Evolutionary conservation across 2,888 invertebrate genomes (phyloP), one percentile per base, ranked within the genome.

Genomic region (Tromatobia lineatoria): DNA sequence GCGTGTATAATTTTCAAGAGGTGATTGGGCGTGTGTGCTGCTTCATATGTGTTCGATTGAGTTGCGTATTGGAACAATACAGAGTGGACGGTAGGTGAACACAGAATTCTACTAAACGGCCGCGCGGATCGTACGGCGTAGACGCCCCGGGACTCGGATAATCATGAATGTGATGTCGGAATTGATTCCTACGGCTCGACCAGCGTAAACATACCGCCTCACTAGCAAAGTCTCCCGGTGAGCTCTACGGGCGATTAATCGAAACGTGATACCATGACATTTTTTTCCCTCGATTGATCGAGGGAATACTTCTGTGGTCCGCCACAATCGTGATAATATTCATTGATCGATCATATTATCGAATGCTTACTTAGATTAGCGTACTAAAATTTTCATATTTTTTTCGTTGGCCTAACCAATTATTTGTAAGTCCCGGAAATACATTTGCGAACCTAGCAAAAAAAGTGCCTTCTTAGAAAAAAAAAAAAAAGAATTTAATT

Each of bases 101-200:
- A 45, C 13, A n/a, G 38, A 23, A 81, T 76, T 70, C 57, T 29
- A 20, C 29, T 29, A n/a, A 52, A 20, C 45, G 64, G 38, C 20
- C 45, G 8, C 25, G 20, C 18, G 57, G 23, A 45, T 20, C 8
- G 34, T 67, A 6, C 11, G 34, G n/a, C 50, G 20, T 15, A 25
- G 59, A 67, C 66, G 20, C 59, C 59, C 18, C 50, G 52, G 67
- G 23, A 38, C 23, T 20, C 57, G 20, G 57, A 74, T 59, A 38
- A 67, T 45, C 57, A 64, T 25, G 34, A 57, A 10, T 8, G 15
- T 4, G 20, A 47, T 57, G 73, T 67, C 47, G 8, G 20, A 50
- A 57, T 13, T 15, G 73, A 38, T 59, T 6, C 66, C 66, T 66
- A 34, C 61, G 20, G 23, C n/a, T 23, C 64, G 34, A 20, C 20